Evolutionary conservation across 2,113 vertebrate species (phyloP), one percentile per base, ranked within the genome.

Genomic region (Suncus etruscus): DNA sequence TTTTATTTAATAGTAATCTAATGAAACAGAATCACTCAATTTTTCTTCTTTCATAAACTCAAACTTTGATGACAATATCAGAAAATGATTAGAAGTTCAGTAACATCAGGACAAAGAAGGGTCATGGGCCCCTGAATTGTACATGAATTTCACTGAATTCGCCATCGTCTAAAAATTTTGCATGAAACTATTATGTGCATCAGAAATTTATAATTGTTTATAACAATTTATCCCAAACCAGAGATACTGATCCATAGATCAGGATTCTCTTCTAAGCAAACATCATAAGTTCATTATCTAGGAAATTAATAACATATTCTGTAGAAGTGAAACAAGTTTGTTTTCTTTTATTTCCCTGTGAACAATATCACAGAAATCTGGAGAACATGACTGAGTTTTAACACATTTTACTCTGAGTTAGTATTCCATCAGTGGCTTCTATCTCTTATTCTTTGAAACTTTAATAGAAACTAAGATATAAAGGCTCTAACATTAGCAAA

Each of bases 221-320:
- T 32, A 27, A 8, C 32, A 88, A 72, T 81, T 91, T 76, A 84
- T 70, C 7, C n/a, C 51, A 80, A 91, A 80, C 29, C 27, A 76
- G 32, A 58, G 24, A 51, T 48, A 65, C 1, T 68, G 47, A 39
- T 72, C 22, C 20, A 39, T 20, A 83, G 70, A 74, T 87, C 84
- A 84, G 65, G 16, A 48, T 16, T 32, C 5, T 63, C 18, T 5
- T 32, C n/a, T n/a, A 18, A 32, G 48, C 3, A 88, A 91, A 63
- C n/a, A 58, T 1, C 31, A 70, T 65, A 63, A 29, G 2, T 47
- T 29, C 48, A 58, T 54, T 66, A 68, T 27, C 31, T 12, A 75
- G 11, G 20, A 66, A 20, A 63, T 72, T 93, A 88, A 82, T 66
- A 72, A 39, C 45, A 66, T 88, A 45, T 77, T 81, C 88, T 45